Evolutionary conservation across 2,888 invertebrate genomes (phyloP).

Genomic region (Parochlus steinenii): DNA sequence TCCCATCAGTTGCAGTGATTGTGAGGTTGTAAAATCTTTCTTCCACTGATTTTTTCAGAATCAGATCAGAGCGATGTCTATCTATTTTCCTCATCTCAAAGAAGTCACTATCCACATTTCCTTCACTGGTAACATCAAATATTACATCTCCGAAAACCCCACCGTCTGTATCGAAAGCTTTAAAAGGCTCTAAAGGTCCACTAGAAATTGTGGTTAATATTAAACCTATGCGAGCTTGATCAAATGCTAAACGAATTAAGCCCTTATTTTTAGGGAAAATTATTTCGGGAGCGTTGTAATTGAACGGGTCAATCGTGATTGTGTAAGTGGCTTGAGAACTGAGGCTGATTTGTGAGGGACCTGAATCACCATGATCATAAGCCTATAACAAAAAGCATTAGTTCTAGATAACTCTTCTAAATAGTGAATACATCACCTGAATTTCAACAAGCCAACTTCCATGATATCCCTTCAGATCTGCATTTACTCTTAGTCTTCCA

Average conservation of each 20-base stretch:
- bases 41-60: constrained; percentile 14
- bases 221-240: constrained; percentile 15
- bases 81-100: constrained; percentile 17
- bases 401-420: not conserved
- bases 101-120: constrained; percentile 16
- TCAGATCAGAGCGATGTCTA: constrained; percentile 16
- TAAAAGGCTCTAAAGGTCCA: constrained; percentile 28
- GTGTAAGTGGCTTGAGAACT: constrained; percentile 29
- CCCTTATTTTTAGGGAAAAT: constrained; percentile 30
- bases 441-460: constrained; percentile 38
- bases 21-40: constrained; percentile 27
- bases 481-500: constrained; percentile 31
- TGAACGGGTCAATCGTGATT: constrained; percentile 36
- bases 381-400: constrained; percentile 27
- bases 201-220: constrained; percentile 23
- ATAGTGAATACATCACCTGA: constrained; percentile 27
- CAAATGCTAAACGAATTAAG: constrained; percentile 26
- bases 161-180: constrained; percentile 38
- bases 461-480: constrained; percentile 36
- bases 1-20: constrained; percentile 34
- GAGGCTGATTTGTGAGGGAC: constrained; percentile 20
- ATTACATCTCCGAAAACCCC: constrained; percentile 36
- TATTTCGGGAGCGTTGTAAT: constrained; percentile 39
- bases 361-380: constrained; percentile 34
- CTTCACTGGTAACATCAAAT: constrained; percentile 30